Percentiles rank a stretch among this genome's conserved stretches.
Evolutionary conservation across 2,888 invertebrate genomes (phyloP).

Genomic region (Cheilosia scutellata): DNA sequence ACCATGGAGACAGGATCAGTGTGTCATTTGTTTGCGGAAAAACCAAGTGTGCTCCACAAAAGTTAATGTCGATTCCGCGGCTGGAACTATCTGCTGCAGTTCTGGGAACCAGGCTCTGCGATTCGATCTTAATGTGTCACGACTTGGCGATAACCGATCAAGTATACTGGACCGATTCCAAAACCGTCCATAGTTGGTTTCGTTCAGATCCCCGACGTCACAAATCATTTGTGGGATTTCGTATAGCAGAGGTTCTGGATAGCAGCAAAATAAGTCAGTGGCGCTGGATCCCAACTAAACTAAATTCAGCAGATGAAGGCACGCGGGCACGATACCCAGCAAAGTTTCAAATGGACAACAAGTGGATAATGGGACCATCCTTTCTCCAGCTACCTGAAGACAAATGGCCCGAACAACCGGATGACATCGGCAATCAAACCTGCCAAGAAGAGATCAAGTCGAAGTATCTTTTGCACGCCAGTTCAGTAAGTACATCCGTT

Average conservation of each 20-base stretch:
- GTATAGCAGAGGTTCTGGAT: conserved; percentile 75
- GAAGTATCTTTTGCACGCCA: background rate
- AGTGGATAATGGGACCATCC: conserved; percentile 8
- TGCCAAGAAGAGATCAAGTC: background rate
- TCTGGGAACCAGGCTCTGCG: conserved; percentile 16
- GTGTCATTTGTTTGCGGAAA: conserved; percentile 22
- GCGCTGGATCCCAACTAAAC: conserved; percentile 76
- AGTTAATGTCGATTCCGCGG: background rate
- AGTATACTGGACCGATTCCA: conserved; percentile 46
- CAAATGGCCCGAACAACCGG: background rate
- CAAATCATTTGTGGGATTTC: conserved; percentile 75
- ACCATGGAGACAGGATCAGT: background rate
- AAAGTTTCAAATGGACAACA: conserved; percentile 22
- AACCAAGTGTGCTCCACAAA: conserved; percentile 21
- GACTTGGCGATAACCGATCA: background rate
- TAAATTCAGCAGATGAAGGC: conserved; percentile 77
- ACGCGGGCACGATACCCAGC: conserved; percentile 55
- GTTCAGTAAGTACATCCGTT: background rate
- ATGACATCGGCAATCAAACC: background rate
- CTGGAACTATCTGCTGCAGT: conserved; percentile 26
- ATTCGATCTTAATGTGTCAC: conserved; percentile 13
- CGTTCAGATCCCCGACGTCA: conserved; percentile 18
- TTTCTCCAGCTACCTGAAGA: conserved; percentile 7
- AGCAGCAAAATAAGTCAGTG: conserved; percentile 69
- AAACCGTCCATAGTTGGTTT: conserved; percentile 44